Conservation (phyloP, 2,113 vertebrate genomes). For the Mixornis gularis region DNA sequence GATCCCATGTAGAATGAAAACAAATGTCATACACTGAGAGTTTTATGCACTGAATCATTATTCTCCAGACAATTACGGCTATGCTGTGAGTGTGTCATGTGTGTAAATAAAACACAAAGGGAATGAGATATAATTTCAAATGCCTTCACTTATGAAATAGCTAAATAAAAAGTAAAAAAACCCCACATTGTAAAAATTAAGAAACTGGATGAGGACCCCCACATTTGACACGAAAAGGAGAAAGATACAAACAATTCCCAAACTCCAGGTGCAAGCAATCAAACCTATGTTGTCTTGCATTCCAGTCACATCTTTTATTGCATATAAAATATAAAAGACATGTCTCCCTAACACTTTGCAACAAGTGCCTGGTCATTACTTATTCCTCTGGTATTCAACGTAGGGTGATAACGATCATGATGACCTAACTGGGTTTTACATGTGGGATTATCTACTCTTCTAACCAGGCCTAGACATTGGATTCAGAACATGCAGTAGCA, state of each 20-base stretch:
- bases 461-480: not conserved
- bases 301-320: not conserved
- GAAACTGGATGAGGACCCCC: not conserved
- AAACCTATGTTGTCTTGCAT: not conserved
- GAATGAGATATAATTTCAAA: not conserved
- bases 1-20: not conserved
- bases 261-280: slow-evolving; percentile 25
- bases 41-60: not conserved
- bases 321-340: not conserved
- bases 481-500: not conserved
- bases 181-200: not conserved
- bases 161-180: not conserved
- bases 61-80: not conserved
- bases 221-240: not conserved
- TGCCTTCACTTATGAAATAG: not conserved
- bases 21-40: not conserved
- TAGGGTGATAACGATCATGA: not conserved
- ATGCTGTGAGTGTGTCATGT: not conserved
- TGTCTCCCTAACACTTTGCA: not conserved
- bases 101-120: not conserved
- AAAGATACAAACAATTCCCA: not conserved
- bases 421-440: not conserved
- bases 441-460: not conserved
- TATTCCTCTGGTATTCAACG: not conserved
- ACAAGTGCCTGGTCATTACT: not conserved